Evolutionary conservation across 2,888 invertebrate species (phyloP).

Genomic region (Leucophenga montana): DNA sequence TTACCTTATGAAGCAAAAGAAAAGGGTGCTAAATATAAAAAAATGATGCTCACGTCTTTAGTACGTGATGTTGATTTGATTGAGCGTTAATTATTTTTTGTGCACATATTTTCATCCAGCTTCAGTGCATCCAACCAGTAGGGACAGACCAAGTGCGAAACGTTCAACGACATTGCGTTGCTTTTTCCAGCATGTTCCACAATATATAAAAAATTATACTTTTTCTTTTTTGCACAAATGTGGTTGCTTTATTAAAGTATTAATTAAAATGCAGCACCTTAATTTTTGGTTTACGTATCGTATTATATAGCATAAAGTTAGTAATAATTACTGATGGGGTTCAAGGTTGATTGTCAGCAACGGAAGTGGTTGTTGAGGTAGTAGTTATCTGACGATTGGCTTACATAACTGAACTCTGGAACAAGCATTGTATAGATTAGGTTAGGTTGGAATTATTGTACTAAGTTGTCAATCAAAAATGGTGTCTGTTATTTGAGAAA

Average conservation of each 20-base stretch:
- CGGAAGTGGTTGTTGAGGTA: no score
- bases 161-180: no score
- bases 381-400: no score
- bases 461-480: no score
- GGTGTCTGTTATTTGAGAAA: no score
- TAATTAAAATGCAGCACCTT: constrained; percentile 17
- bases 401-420: no score
- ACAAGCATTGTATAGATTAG: no score
- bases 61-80: constrained; percentile 74
- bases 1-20: background rate
- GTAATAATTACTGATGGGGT: no score
- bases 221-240: background rate
- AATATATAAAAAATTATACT: background rate
- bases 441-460: no score
- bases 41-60: constrained; percentile 73
- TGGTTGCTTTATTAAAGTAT: background rate
- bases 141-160: no score
- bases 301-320: no score
- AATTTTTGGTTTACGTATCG: background rate
- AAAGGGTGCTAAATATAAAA: constrained; percentile 32
- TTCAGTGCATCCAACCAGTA: constrained; percentile 6
- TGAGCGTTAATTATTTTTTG: constrained; percentile 69
- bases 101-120: constrained; percentile 47
- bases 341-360: no score
- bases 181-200: background rate